Evolutionary conservation across 2,888 invertebrate species (phyloP).

Genomic region (Oscheius sp.): DNA sequence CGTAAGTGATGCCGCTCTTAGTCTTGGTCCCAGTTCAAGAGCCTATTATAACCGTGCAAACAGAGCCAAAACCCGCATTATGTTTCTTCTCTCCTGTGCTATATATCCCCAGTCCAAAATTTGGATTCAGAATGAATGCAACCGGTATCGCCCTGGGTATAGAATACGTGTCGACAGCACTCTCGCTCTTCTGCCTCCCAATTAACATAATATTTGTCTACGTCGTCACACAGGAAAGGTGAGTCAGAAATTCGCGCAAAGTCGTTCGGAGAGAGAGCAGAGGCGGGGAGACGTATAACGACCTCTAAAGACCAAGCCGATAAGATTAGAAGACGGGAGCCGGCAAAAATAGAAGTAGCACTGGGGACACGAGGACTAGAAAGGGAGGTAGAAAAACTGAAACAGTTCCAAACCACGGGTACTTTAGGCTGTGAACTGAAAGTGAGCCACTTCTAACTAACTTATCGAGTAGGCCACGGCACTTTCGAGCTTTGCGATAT

Average conservation of each 20-base stretch:
- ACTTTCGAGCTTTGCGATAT: neutral
- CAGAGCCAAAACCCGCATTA: too few relatives aligned
- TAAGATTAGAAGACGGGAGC: neutral
- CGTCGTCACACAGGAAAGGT: constrained; percentile 53
- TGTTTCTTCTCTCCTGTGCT: too few relatives aligned
- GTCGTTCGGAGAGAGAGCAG: neutral
- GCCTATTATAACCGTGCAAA: too few relatives aligned
- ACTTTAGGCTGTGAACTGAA: too few relatives aligned
- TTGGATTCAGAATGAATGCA: constrained; percentile 23
- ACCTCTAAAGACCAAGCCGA: constrained; percentile 10
- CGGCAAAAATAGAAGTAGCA: too few relatives aligned
- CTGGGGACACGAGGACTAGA: too few relatives aligned
- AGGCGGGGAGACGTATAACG: neutral
- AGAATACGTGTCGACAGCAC: constrained; percentile 54
- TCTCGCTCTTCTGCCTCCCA: constrained; percentile 56
- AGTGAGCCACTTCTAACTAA: neutral
- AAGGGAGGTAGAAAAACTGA: too few relatives aligned
- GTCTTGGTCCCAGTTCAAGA: too few relatives aligned
- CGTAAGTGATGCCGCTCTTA: too few relatives aligned
- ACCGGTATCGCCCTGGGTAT: constrained; percentile 45
- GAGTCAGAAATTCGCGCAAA: neutral
- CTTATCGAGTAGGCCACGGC: neutral
- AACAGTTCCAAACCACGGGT: too few relatives aligned
- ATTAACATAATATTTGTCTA: constrained; percentile 60
- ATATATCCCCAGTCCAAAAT: neutral